These are phyloP conservation scores for Calameuta filiformis DNA, from an alignment of 2,888 invertebrate species.

Conservation along the genomic window DNA sequence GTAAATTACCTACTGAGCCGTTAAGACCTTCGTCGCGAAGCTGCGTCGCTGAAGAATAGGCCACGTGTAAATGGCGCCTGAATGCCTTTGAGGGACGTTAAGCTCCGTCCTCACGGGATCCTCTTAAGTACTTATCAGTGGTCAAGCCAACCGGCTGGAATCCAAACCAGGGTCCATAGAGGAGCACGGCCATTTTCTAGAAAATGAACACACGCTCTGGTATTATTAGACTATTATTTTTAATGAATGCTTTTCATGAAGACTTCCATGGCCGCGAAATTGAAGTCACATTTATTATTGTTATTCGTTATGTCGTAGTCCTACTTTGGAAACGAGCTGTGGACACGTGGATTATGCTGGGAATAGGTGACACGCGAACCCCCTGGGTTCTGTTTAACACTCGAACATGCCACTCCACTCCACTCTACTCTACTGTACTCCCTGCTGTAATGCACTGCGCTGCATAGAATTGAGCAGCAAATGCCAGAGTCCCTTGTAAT, in stretches of 20 bases:
- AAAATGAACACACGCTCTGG: neutral
- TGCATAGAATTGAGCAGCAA: slow-evolving; percentile 24
- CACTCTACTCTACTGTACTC: slow-evolving; percentile 24
- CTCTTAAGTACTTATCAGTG: neutral
- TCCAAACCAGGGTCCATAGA: neutral
- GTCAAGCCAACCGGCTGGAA: neutral
- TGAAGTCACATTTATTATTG: neutral
- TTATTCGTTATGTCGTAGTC: neutral
- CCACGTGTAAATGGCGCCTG: neutral
- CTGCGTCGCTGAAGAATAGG: neutral
- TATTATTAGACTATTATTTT: neutral
- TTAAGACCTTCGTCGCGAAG: slow-evolving; percentile 21
- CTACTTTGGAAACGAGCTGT: neutral
- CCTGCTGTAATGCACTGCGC: slow-evolving; percentile 16
- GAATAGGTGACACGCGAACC: slow-evolving; percentile 19
- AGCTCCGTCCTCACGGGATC: neutral
- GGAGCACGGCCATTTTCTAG: neutral
- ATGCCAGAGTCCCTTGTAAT: slow-evolving; percentile 15
- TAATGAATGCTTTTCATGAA: neutral
- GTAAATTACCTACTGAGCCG: slow-evolving; percentile 30
- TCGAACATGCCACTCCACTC: slow-evolving; percentile 23
- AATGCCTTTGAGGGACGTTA: neutral
- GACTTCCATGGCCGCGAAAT: neutral
- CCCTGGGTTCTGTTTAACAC: slow-evolving; percentile 21
- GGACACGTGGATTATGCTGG: slow-evolving; percentile 7